These are phyloP conservation scores for Zaprionus lineosus DNA, from an alignment of 2,888 invertebrate species.

Conservation along the genomic window DNA sequence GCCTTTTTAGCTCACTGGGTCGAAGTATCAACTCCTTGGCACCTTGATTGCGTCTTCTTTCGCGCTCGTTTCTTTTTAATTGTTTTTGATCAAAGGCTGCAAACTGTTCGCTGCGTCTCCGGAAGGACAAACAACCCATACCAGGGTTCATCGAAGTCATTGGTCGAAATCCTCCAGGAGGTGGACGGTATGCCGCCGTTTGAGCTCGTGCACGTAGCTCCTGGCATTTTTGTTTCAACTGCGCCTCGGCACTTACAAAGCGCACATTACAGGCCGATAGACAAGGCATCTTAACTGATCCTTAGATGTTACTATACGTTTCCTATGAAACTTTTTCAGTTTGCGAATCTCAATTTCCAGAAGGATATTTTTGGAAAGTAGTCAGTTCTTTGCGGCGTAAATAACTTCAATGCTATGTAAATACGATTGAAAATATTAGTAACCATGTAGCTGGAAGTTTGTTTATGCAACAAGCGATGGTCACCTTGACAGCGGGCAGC, in stretches of 20 bases:
- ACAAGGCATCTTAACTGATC: constrained; percentile 79
- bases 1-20: constrained; percentile 85
- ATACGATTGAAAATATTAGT: constrained; percentile 6
- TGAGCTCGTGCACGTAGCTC: constrained; percentile 56
- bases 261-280: constrained; percentile 74
- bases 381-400: constrained; percentile 6
- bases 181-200: constrained; percentile 59
- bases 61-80: constrained; percentile 48
- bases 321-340: not conserved
- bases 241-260: constrained; percentile 55
- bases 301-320: not conserved
- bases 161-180: constrained; percentile 46
- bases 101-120: constrained; percentile 47
- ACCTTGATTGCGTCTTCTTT: constrained; percentile 52
- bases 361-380: not conserved
- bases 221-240: constrained; percentile 51
- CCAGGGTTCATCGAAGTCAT: constrained; percentile 30
- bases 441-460: constrained; percentile 36
- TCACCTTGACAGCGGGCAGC: constrained; percentile 51
- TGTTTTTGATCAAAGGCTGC: constrained; percentile 60
- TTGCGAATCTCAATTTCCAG: too few relatives aligned
- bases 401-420: constrained; percentile 19
- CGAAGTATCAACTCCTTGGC: constrained; percentile 76
- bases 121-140: constrained; percentile 22
- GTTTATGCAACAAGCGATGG: constrained; percentile 63